Conservation (phyloP, 2,888 invertebrate species). For the Caenorhabditis macrosperma region DNA sequence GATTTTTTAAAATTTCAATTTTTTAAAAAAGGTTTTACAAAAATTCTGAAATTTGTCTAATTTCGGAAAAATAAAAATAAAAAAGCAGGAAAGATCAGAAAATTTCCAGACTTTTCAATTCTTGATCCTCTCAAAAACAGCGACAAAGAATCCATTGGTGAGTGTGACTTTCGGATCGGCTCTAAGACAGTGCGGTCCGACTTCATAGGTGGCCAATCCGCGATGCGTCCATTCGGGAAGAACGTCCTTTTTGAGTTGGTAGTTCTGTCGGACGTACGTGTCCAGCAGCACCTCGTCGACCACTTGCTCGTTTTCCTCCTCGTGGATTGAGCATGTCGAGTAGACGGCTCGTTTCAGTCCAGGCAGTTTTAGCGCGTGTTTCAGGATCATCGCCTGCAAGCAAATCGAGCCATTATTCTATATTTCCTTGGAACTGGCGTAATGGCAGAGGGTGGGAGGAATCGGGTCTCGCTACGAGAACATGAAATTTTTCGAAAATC, state of each 20-base stretch:
- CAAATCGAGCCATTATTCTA: too few species aligned
- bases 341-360: conserved; percentile 91
- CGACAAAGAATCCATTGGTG: conserved; percentile 96
- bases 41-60: not conserved
- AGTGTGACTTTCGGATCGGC: conserved; percentile 84
- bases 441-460: too few species aligned
- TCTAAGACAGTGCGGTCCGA: conserved; percentile 86
- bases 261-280: conserved; percentile 65
- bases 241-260: conserved; percentile 71
- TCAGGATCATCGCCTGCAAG: conserved; percentile 87
- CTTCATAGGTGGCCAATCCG: conserved; percentile 74
- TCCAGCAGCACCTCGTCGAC: conserved; percentile 63
- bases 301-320: conserved; percentile 94
- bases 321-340: conserved; percentile 93
- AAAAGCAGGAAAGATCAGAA: not conserved
- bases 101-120: not conserved
- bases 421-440: too few species aligned
- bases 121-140: conserved; percentile 85
- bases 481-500: too few species aligned
- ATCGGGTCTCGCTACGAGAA: too few species aligned
- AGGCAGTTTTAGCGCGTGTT: conserved; percentile 90
- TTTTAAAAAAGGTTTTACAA: not conserved
- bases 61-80: not conserved
- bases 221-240: conserved; percentile 83
- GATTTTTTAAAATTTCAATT: not conserved